Evolutionary conservation across 2,888 invertebrate species (phyloP).

Genomic region (Taenaris catops): DNA sequence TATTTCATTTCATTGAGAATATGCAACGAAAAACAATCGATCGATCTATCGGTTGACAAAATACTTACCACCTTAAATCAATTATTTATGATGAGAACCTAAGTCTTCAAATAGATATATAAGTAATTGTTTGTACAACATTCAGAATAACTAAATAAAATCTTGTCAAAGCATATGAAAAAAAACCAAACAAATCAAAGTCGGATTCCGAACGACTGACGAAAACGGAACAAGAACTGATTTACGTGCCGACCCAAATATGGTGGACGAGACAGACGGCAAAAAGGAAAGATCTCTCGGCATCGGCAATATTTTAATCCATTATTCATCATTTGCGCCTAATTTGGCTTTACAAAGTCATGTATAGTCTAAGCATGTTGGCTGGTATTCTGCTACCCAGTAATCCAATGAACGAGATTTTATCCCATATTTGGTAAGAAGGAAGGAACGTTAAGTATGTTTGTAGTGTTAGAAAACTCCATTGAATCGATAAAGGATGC

Average conservation of each 20-base stretch:
- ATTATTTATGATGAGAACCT: too few species aligned
- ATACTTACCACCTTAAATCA: too few species aligned
- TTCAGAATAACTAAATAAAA: too few species aligned
- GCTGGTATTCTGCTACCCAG: constrained; percentile 44
- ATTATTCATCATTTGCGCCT: constrained; percentile 47
- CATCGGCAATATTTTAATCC: constrained; percentile 38
- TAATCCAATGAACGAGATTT: constrained; percentile 34
- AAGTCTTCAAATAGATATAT: too few species aligned
- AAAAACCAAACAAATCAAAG: constrained; percentile 5
- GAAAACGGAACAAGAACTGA: constrained; percentile 41
- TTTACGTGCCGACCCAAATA: constrained; percentile 46
- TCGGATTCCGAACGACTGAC: constrained; percentile 4
- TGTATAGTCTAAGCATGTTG: constrained; percentile 41
- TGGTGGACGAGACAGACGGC: constrained; percentile 36
- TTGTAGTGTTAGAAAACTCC: too few species aligned
- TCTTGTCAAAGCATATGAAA: not conserved
- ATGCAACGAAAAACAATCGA: too few species aligned
- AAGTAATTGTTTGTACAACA: too few species aligned
- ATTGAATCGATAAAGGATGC: too few species aligned
- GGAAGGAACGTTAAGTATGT: constrained; percentile 36
- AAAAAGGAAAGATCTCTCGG: constrained; percentile 43
- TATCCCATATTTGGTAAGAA: constrained; percentile 43
- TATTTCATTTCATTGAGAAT: too few species aligned
- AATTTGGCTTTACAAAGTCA: constrained; percentile 46
- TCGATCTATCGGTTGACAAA: too few species aligned